Evolutionary conservation across 2,113 vertebrate genomes (phyloP), one percentile per base, ranked within the genome.

Genomic region (Psilopogon haemacephalus): DNA sequence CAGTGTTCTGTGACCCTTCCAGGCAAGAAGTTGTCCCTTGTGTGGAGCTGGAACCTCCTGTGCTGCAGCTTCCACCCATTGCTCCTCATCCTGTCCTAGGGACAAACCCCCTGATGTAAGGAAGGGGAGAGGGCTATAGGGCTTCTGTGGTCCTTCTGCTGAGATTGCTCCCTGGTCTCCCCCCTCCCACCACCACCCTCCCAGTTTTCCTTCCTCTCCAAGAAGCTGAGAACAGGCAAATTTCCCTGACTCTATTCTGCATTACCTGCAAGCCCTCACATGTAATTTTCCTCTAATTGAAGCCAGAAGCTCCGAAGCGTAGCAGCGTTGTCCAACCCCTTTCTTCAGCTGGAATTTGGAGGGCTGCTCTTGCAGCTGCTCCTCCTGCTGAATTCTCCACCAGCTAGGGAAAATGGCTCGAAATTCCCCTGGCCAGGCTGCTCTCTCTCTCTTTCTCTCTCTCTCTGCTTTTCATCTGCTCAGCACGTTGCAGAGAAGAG

Each of bases 401-500:
- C 18, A 23, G 4, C 62, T 72, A 38, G 62, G 74, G 48, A 71
- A 62, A 72, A 59, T 11, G 17, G 75, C 50, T 88, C 11, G 77
- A 80, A 91, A 85, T 83, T 76, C 60, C 72, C 48, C 32, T 4
- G 7, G 17, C 83, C 67, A 18, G 64, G 3, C 20, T 27, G 27
- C 37, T 75, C 65, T 40, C 52, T 84, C 65, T 63, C 52, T 84
- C 65, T 63, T n/a, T n/a, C 37, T 75, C 65, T 40, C 37, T 75
- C 65, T 40, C 52, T 84, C 65, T 63, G 21, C 71, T 65, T 65
- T 5, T 88, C 48, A 56, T 62, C 74, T 50, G 44, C 42, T 79
- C 2, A 4, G 42, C 0, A 2, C 1, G 0, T 46, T 76, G 78
- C 50, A 23, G 91, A 44, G n/a, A 60, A 17, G 54, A 59, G 62